Conservation (phyloP, 2,888 invertebrate species). For the Polyploca ridens region DNA sequence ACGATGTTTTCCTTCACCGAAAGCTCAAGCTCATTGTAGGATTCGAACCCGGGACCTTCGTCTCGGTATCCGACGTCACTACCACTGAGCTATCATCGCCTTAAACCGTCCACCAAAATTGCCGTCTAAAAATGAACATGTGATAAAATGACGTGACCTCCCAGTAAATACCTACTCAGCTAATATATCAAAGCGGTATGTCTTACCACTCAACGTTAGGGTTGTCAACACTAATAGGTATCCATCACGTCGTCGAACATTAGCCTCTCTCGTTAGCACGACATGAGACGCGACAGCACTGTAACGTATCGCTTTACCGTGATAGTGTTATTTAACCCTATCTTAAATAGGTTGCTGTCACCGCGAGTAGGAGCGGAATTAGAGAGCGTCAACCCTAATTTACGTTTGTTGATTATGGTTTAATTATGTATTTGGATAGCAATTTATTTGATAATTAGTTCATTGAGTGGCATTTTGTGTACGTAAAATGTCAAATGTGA, state of each 20-base stretch:
- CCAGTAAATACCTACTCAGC: neutral
- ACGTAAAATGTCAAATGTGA: too few relatives aligned
- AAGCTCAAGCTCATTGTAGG: too few relatives aligned
- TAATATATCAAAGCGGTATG: constrained; percentile 4
- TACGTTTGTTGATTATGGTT: neutral
- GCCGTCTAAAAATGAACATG: neutral
- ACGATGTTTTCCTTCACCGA: too few relatives aligned
- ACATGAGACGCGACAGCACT: constrained; percentile 1
- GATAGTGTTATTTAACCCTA: neutral
- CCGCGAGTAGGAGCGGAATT: neutral
- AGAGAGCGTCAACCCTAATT: constrained; percentile 6
- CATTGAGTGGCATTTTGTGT: too few relatives aligned
- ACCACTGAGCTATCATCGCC: too few relatives aligned
- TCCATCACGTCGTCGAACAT: constrained; percentile 1
- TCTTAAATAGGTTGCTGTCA: constrained; percentile 6
- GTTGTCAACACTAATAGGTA: constrained; percentile 7
- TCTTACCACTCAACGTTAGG: constrained; percentile 4
- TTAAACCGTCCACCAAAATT: neutral
- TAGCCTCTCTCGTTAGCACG: constrained; percentile 7
- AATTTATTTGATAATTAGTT: too few relatives aligned
- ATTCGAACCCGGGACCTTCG: too few relatives aligned
- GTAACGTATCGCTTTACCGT: constrained; percentile 4
- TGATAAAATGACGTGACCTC: neutral
- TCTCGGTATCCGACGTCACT: too few relatives aligned
- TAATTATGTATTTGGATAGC: neutral